Percentiles rank a stretch among this genome's conserved stretches.
These are phyloP conservation scores for Spondyliosoma cantharus DNA, from an alignment of 2,797 vertebrate genomes.

Conservation along the genomic window DNA sequence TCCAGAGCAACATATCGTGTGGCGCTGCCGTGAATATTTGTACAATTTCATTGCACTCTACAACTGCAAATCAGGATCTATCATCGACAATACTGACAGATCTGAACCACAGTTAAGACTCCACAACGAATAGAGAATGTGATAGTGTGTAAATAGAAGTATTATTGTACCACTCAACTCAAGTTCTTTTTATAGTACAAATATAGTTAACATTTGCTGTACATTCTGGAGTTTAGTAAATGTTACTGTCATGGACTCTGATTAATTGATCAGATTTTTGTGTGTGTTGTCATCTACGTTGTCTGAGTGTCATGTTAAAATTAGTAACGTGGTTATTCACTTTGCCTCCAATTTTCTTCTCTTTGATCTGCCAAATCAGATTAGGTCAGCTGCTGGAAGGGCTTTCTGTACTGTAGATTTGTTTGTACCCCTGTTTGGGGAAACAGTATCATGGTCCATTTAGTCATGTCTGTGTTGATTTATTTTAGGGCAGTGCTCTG, in stretches of 20 bases:
- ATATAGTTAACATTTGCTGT: neutral
- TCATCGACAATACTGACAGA: neutral
- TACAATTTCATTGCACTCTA: neutral
- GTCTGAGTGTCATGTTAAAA: slow-evolving; percentile 42
- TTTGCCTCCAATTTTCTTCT: slow-evolving; percentile 31
- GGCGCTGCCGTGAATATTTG: slow-evolving; percentile 5
- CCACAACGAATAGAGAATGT: neutral
- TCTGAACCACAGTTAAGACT: neutral
- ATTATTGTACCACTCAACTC: too few relatives aligned
- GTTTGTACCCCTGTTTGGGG: slow-evolving; percentile 51
- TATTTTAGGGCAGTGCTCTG: slow-evolving; percentile 48
- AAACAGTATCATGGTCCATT: slow-evolving; percentile 68
- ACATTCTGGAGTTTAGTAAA: neutral
- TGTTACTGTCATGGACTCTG: neutral
- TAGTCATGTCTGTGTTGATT: slow-evolving; percentile 70
- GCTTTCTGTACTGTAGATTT: slow-evolving; percentile 46
- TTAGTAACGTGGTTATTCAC: slow-evolving; percentile 45
- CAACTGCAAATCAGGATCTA: neutral
- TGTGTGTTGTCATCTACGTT: slow-evolving; percentile 35
- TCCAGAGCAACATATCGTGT: slow-evolving; percentile 6
- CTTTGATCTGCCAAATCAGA: slow-evolving; percentile 47
- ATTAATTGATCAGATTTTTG: slow-evolving; percentile 3
- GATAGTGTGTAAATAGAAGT: neutral
- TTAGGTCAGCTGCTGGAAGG: slow-evolving; percentile 45
- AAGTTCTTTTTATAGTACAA: neutral